Evolutionary conservation across 2,113 vertebrate genomes (phyloP), one percentile per base, ranked within the genome.

Genomic region (Forbesichthys agassizii): DNA sequence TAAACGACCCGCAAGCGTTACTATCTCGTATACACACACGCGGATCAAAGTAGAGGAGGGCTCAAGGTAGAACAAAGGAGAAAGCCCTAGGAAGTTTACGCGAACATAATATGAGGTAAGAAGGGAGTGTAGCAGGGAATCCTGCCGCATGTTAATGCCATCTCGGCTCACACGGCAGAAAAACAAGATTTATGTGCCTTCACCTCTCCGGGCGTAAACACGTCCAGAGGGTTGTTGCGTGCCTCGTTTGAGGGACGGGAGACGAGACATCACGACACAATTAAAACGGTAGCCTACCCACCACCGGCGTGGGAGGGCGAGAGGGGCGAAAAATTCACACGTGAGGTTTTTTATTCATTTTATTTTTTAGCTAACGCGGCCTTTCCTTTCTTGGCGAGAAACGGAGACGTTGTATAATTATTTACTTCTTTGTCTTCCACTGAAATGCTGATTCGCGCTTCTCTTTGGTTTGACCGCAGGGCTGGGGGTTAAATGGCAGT

Each of bases 91-190:
- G 36, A 42, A 42, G 36, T 42, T 42, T 27, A 58, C 10, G 55
- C n/a, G 8, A 20, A 18, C 16, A 20, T 4, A 83, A 69, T 82
- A 90, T 90, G 88, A 78, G 74, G 87, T 89, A 89, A 69, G 84
- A 91, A 92, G 90, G 84, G 88, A 74, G 86, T 78, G 82, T 90
- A 83, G 89, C 88, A 90, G 88, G 93, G 90, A 94, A 93, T 93
- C 91, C 92, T 94, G 95, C 92, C 92, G 94, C 94, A 94, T 94
- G 94, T 93, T 91, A 94, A 95, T 93, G 90, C 91, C 95, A 93
- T 92, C 93, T 94, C 94, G 93, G 93, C 94, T 93, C 92, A 94
- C 93, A 90, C 84, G 73, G 47, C 86, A 84, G 56, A 77, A 70
- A 60, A 65, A 68, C 57, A 94, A 96, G 94, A 95, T 96, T 94